Evolutionary conservation across 2,888 invertebrate genomes (phyloP).

Genomic region (Lottia scabra): DNA sequence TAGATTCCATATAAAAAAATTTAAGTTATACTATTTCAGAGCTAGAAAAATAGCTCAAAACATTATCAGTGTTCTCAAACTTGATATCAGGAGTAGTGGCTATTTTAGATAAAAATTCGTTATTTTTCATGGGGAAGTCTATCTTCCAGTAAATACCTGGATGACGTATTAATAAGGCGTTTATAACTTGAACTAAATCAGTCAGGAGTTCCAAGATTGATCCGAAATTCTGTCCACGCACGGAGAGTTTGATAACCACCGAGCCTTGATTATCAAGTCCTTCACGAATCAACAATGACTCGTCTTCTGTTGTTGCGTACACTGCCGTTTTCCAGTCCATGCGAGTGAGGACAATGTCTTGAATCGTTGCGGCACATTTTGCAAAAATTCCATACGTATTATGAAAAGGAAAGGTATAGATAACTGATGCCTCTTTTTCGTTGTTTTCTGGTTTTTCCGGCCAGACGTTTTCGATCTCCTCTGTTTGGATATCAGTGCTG

Average conservation of each 20-base stretch:
- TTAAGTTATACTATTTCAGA: too few species aligned
- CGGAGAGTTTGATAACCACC: slow-evolving; percentile 19
- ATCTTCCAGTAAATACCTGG: slow-evolving; percentile 51
- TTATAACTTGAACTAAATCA: slow-evolving; percentile 46
- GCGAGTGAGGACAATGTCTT: slow-evolving; percentile 49
- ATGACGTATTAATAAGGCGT: slow-evolving; percentile 38
- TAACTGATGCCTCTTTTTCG: slow-evolving; percentile 35
- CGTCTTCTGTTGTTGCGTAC: slow-evolving; percentile 46
- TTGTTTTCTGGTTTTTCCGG: slow-evolving; percentile 30
- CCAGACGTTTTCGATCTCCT: slow-evolving; percentile 43
- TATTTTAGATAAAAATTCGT: slow-evolving; percentile 12
- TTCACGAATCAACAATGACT: slow-evolving; percentile 40
- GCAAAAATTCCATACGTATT: slow-evolving; percentile 57
- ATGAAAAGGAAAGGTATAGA: slow-evolving; percentile 43
- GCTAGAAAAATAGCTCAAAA: neutral
- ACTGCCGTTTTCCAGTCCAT: slow-evolving; percentile 61
- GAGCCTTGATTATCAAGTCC: slow-evolving; percentile 5
- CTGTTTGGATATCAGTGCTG: slow-evolving; percentile 39
- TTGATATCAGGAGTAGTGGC: slow-evolving; percentile 10
- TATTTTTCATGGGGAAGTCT: slow-evolving; percentile 28
- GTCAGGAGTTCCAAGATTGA: slow-evolving; percentile 37
- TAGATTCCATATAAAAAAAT: too few species aligned
- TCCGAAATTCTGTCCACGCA: slow-evolving; percentile 32
- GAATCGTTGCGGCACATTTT: slow-evolving; percentile 45
- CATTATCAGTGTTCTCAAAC: slow-evolving; percentile 12